Evolutionary conservation across 2,888 invertebrate species (phyloP), one percentile per base, ranked within the genome.

Genomic region (Dione juno): DNA sequence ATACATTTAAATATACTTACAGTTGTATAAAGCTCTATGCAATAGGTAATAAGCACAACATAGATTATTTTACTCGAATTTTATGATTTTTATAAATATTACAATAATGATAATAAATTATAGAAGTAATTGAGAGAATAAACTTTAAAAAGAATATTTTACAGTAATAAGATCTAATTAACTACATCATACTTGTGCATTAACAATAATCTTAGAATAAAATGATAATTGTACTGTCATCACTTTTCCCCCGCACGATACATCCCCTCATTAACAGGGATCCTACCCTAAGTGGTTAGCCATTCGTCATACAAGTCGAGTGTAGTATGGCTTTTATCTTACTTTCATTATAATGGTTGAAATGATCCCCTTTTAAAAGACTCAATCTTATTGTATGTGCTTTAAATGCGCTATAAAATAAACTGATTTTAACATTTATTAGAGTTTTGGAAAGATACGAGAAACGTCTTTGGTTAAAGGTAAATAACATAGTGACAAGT

Each of bases 211-310:
- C 19, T 16, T 5, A 28, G 61, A 45, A 28, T 45, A 28, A 61
- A 45, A 61, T 61, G 45, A 61, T 28, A 61, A 28, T 28, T 61
- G 28, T 7, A 52, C 14, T 16, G 14, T 45, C n/a, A 45, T 37
- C 61, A 61, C 57, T 43, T 57, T 67, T 57, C 57, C 43, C 67
- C 5, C 41, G 41, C 11, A 59, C 48, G 45, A 21, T 53, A 69
- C 66, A 53, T 16, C 68, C n/a, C 48, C 68, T 69, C 67, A 72
- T 72, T 66, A 66, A 64, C 71, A 53, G 68, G 70, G 73, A 70
- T 67, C 48, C 72, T 64, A 54, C 66, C 53, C 61, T 65, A 14
- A 70, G 72, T 61, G 72, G 74, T 74, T 73, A 71, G 61, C 65
- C 65, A 53, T 52, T 69, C 75, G 64, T 70, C 66, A 67, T 69